Evolutionary conservation across 2,797 vertebrate species (phyloP).

Genomic region (Propithecus perrieri): DNA sequence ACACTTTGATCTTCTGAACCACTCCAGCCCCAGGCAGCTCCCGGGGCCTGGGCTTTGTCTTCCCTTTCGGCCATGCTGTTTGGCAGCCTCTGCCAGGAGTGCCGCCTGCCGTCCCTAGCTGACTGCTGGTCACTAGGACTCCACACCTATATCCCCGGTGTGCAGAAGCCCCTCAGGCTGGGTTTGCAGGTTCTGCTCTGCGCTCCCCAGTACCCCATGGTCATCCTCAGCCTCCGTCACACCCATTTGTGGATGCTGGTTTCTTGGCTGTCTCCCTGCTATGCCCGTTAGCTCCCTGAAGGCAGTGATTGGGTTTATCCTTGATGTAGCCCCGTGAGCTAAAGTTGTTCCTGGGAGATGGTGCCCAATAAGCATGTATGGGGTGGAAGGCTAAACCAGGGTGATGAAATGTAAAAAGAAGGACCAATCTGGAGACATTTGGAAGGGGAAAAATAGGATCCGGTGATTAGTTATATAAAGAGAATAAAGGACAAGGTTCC

Average conservation of each 20-base stretch:
- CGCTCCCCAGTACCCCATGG: rapidly evolving
- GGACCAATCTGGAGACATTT: not conserved
- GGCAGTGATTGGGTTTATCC: not conserved
- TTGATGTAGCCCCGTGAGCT: not conserved
- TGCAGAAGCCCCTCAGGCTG: not conserved
- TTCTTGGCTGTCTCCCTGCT: not conserved
- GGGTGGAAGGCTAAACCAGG: not conserved
- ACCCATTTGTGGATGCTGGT: not conserved
- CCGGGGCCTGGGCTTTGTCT: not conserved
- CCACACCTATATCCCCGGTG: rapidly evolving
- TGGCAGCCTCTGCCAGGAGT: not conserved
- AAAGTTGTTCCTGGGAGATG: not conserved
- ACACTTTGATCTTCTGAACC: not conserved
- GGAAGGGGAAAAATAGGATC: not conserved
- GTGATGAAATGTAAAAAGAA: not conserved
- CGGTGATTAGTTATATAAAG: not conserved
- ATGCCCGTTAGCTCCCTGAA: not conserved
- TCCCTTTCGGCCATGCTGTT: not conserved
- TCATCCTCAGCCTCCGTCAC: not conserved
- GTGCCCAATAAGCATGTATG: not conserved
- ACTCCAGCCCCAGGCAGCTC: not conserved
- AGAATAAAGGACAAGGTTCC: not conserved
- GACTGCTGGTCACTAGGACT: not conserved
- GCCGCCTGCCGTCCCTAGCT: not conserved
- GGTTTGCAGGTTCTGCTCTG: rapidly evolving